These are phyloP conservation scores for Scomber scombrus DNA, from an alignment of 2,113 vertebrate genomes.

Conservation along the genomic window DNA sequence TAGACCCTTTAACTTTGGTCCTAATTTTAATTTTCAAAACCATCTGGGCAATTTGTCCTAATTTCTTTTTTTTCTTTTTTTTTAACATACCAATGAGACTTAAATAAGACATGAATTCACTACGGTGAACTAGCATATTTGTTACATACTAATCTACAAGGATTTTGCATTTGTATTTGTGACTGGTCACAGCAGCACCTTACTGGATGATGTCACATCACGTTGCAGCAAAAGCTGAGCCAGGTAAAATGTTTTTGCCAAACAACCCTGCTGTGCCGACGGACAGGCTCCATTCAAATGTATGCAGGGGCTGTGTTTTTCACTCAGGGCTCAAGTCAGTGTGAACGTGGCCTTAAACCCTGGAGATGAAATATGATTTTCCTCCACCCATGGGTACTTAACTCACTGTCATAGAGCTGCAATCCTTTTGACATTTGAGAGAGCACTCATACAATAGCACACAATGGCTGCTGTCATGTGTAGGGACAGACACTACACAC, in stretches of 20 bases:
- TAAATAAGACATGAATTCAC: too few species aligned
- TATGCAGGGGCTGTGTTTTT: background rate
- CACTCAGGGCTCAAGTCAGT: background rate
- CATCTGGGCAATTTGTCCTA: too few species aligned
- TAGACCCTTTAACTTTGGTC: background rate
- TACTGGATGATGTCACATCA: background rate
- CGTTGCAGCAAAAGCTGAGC: background rate
- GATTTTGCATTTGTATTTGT: background rate
- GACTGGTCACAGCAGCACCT: background rate
- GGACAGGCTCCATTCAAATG: background rate
- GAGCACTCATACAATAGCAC: constrained; percentile 32
- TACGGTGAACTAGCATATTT: too few species aligned
- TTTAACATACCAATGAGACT: too few species aligned
- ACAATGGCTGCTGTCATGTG: constrained; percentile 61
- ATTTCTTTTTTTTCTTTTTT: too few species aligned
- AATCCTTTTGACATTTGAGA: constrained; percentile 61
- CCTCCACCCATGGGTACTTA: constrained; percentile 34
- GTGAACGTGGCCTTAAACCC: background rate
- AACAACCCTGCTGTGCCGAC: background rate
- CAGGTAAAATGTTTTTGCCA: too few species aligned
- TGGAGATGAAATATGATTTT: constrained; percentile 22
- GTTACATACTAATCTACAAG: background rate
- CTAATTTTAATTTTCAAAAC: background rate
- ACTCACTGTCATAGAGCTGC: constrained; percentile 41
- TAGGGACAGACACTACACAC: constrained; percentile 37